These are phyloP conservation scores for Cantharis rufa DNA, from an alignment of 2,888 invertebrate species.

Conservation along the genomic window DNA sequence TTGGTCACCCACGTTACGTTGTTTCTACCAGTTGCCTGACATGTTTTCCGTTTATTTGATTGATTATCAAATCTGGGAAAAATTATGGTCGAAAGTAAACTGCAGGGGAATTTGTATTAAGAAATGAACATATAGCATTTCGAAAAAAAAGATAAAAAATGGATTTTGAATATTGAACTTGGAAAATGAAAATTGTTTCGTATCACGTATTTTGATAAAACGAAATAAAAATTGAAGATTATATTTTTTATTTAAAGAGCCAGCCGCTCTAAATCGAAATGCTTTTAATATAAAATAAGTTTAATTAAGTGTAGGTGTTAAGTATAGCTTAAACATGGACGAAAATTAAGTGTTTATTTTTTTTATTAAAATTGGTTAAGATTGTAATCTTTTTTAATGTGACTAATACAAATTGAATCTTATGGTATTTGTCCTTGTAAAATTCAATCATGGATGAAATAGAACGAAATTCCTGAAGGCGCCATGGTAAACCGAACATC, in stretches of 20 bases:
- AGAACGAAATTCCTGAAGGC: slow-evolving; percentile 38
- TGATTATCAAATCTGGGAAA: neutral
- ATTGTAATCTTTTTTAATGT: neutral
- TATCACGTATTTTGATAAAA: no score
- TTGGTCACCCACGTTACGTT: slow-evolving; percentile 44
- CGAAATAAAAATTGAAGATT: neutral
- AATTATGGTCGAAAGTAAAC: neutral
- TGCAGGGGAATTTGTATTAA: neutral
- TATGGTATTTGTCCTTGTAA: slow-evolving; percentile 22
- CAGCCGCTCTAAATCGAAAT: neutral
- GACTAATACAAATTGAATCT: slow-evolving; percentile 1
- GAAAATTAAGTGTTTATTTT: neutral
- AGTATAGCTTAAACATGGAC: neutral
- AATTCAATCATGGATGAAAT: slow-evolving; percentile 19
- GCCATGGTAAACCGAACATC: slow-evolving; percentile 42
- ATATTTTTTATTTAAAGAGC: neutral
- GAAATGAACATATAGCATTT: no score
- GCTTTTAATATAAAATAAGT: neutral
- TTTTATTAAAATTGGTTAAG: neutral
- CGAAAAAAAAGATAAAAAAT: no score
- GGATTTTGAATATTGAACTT: no score
- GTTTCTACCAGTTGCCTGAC: slow-evolving; percentile 16
- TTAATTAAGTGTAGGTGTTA: neutral
- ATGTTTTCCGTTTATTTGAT: slow-evolving; percentile 12
- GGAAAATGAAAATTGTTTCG: neutral